These are phyloP conservation scores for Numenius phaeopus DNA, from an alignment of 2,797 vertebrate species.

Conservation along the genomic window DNA sequence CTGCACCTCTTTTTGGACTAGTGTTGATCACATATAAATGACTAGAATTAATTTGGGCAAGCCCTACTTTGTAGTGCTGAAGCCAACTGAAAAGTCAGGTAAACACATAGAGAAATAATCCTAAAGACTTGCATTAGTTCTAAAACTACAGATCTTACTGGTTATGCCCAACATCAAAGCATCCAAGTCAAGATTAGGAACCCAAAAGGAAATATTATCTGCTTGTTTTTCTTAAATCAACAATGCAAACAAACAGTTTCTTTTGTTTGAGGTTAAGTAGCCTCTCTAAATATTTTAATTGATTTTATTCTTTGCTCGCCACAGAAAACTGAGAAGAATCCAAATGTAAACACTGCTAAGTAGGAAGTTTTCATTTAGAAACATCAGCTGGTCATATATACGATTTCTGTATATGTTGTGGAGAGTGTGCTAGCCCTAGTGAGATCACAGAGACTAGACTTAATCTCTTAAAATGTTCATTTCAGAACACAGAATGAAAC, in stretches of 20 bases:
- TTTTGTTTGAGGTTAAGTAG: background rate
- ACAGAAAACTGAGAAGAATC: background rate
- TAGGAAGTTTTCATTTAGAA: background rate
- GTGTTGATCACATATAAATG: background rate
- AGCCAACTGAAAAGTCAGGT: background rate
- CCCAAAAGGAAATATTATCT: background rate
- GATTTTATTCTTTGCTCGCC: background rate
- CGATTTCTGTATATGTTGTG: fast-evolving
- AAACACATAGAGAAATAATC: background rate
- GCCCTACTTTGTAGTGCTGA: background rate
- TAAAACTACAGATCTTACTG: background rate
- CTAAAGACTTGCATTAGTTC: background rate
- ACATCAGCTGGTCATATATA: background rate
- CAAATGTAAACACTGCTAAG: background rate
- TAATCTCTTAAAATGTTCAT: background rate
- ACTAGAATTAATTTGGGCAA: background rate
- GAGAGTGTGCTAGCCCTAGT: fast-evolving
- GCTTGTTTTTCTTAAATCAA: background rate
- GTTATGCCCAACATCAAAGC: background rate
- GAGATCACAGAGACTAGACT: background rate
- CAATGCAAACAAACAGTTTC: background rate
- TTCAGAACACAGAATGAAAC: background rate
- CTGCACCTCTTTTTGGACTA: background rate
- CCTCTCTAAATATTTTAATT: background rate
- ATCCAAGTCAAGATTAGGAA: background rate